These are phyloP conservation scores for Coracopsis vasa DNA, from an alignment of 2,113 vertebrate species.

Conservation along the genomic window DNA sequence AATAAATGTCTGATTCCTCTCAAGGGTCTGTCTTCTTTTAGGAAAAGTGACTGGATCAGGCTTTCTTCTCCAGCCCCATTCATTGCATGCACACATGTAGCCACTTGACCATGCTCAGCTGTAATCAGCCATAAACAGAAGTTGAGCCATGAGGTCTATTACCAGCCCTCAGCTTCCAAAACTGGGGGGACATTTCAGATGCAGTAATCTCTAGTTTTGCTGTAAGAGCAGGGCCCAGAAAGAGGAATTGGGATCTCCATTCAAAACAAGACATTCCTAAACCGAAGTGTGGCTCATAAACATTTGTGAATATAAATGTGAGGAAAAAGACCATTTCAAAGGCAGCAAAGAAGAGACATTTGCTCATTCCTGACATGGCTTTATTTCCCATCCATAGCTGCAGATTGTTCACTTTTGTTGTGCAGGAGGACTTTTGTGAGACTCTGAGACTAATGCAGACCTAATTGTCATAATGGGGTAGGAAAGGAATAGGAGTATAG, in stretches of 20 bases:
- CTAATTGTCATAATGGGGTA: background rate
- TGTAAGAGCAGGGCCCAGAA: background rate
- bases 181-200: accelerated
- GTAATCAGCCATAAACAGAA: background rate
- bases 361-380: background rate
- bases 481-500: background rate
- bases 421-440: background rate
- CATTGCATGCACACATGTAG: background rate
- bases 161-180: background rate
- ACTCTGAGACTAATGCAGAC: background rate
- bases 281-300: background rate
- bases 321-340: background rate
- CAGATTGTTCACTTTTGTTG: background rate
- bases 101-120: background rate
- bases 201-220: background rate
- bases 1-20: background rate
- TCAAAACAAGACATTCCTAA: background rate
- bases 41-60: background rate
- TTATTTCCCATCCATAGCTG: background rate
- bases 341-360: background rate
- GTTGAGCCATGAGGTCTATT: background rate
- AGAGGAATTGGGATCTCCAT: background rate
- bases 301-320: background rate
- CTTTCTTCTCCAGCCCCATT: background rate
- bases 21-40: background rate